Percentiles rank a stretch among this genome's conserved stretches.
These are phyloP conservation scores for Artibeus lituratus DNA, from an alignment of 2,797 vertebrate species.

Conservation along the genomic window DNA sequence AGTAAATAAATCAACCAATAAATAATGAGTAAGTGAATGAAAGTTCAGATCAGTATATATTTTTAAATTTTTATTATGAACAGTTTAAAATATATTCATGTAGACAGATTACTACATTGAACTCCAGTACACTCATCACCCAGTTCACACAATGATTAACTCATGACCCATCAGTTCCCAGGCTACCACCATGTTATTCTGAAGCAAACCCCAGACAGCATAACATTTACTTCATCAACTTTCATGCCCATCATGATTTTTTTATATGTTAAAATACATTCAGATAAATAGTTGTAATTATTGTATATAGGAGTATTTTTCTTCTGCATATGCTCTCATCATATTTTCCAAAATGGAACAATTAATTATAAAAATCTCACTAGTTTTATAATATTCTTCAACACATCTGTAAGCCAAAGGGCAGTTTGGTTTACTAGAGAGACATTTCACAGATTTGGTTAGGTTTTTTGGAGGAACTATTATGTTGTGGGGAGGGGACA, in stretches of 20 bases:
- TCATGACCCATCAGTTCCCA: neutral
- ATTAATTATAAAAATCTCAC: conserved; percentile 26
- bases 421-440: neutral
- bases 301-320: neutral
- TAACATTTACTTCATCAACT: conserved; percentile 21
- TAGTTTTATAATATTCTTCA: conserved; percentile 15
- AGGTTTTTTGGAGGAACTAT: neutral
- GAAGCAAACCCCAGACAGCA: neutral
- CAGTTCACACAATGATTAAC: neutral
- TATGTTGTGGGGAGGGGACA: neutral
- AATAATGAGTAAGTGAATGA: conserved; percentile 8
- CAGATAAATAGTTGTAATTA: conserved; percentile 13
- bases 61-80: conserved; percentile 5
- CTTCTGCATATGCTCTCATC: conserved; percentile 5
- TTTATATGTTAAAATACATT: conserved; percentile 39
- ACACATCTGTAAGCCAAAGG: conserved; percentile 30
- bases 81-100: neutral
- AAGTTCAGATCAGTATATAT: conserved; percentile 15
- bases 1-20: conserved; percentile 34
- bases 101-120: neutral
- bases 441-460: neutral
- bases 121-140: neutral
- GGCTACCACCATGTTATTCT: neutral
- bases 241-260: neutral
- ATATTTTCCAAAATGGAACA: conserved; percentile 29